Base-by-base conservation (phyloP, 2,888 invertebrate genomes). In the Chromoteleia sp. region DNA sequence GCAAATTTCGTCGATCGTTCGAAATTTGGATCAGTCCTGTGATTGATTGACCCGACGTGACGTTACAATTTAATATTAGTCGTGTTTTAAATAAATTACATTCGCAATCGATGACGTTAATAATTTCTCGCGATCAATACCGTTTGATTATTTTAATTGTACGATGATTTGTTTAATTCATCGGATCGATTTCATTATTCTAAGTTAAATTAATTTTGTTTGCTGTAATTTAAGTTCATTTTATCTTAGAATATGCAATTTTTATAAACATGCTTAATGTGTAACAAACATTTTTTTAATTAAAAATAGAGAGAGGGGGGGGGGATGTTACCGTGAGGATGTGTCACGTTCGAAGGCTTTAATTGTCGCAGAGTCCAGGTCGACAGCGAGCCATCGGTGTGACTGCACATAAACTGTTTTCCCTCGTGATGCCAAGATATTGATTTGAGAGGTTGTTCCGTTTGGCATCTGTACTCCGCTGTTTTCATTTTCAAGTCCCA, bases 371-470 rank as follows among this genome's bases (percentile, higher is more conserved):
- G 93, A 89, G 94, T 96, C 99, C 99, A 99, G 68, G 98, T 97
- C 87, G 97, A 96, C 79, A 99, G 94, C 77, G 98, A 98, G 82
- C 99, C 99, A 93, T 99, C 99, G 43, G 95, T 95, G 92, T 99
- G 99, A 88, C 98, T 97, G 86, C 96, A 96, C 95, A 99, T 97
- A 92, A 99, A 97, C 92, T 97, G 97, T 93, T 98, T 98, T 85
- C 99, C 99, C 93, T 99, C 99, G 93, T 97, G 96, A 92, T 99
- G 98, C 99, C 99, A 99, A 83, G 97, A 95, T 88, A 98, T 95
- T 67, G 98, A 98, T 89, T 96, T 95, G 86, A 98, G 93, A 65
- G 94, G 95, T 91, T 97, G 97, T 21, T 94, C 93, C 68, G 96
- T 94, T 88, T 95, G 94, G 92, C 96, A 97, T 90, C 98, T 94